Evolutionary conservation across 2,888 invertebrate species (phyloP).

Genomic region (Heliconius ismenius): DNA sequence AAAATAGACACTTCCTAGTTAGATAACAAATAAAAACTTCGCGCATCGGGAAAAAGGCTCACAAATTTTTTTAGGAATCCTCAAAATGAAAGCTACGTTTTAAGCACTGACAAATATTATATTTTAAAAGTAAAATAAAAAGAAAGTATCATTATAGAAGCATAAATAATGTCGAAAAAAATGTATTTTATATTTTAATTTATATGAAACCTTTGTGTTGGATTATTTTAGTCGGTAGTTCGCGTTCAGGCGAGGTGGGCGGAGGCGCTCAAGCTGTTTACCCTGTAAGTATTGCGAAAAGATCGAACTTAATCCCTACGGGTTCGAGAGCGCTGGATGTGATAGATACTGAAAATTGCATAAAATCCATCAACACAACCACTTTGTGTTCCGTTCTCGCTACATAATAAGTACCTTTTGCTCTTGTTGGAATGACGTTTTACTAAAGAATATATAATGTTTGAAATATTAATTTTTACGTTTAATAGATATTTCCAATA

Average conservation of each 20-base stretch:
- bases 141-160: constrained; percentile 11
- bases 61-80: constrained; percentile 2
- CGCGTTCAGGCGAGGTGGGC: constrained; percentile 45
- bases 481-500: neutral
- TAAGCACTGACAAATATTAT: neutral
- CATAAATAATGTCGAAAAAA: neutral
- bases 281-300: constrained; percentile 77
- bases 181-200: constrained; percentile 21
- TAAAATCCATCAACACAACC: constrained; percentile 79
- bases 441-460: constrained; percentile 8
- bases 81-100: neutral
- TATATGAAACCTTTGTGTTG: constrained; percentile 18
- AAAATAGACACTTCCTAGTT: neutral
- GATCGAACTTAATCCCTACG: constrained; percentile 79
- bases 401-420: constrained; percentile 45
- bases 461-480: constrained; percentile 6
- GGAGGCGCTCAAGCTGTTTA: constrained; percentile 67
- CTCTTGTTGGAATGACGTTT: constrained; percentile 36
- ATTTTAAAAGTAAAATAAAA: constrained; percentile 17
- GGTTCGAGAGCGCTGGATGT: constrained; percentile 72
- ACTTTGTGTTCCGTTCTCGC: constrained; percentile 59
- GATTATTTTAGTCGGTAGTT: constrained; percentile 47
- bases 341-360: constrained; percentile 82
- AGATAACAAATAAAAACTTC: neutral
- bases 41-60: neutral